Evolutionary conservation across 2,113 vertebrate genomes (phyloP).

Genomic region (Scomber japonicus): DNA sequence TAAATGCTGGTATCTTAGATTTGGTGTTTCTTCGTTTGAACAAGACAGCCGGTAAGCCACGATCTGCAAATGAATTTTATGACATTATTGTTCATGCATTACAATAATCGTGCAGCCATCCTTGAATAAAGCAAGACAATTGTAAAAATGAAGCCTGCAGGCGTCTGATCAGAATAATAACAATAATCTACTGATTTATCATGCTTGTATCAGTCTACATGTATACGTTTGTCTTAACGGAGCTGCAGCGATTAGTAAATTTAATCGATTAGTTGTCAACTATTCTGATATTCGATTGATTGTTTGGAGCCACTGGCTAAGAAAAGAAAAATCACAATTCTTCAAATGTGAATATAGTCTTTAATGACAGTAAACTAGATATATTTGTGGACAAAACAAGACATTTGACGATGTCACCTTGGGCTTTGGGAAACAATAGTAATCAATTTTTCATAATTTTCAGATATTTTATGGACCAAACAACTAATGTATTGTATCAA

Average conservation of each 20-base stretch:
- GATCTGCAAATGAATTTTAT: neutral
- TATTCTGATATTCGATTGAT: neutral
- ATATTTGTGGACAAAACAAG: no score
- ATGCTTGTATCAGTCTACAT: neutral
- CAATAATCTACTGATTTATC: neutral
- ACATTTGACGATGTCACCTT: no score
- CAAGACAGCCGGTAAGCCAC: conserved; percentile 3
- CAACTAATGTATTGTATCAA: neutral
- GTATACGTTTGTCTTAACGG: neutral
- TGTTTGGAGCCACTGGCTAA: no score
- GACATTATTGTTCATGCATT: neutral
- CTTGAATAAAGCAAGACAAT: neutral
- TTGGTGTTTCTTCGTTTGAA: neutral
- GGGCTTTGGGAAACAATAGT: no score
- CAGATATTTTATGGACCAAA: neutral
- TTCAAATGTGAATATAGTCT: no score
- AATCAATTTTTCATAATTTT: neutral
- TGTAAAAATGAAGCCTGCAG: neutral
- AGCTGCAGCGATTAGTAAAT: neutral
- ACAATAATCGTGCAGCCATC: neutral
- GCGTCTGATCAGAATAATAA: no score
- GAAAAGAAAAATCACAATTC: no score
- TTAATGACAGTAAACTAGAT: no score
- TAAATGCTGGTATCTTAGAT: neutral
- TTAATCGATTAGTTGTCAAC: no score